Evolutionary conservation across 2,888 invertebrate genomes (phyloP).

Genomic region (Crossocerus cetratus): DNA sequence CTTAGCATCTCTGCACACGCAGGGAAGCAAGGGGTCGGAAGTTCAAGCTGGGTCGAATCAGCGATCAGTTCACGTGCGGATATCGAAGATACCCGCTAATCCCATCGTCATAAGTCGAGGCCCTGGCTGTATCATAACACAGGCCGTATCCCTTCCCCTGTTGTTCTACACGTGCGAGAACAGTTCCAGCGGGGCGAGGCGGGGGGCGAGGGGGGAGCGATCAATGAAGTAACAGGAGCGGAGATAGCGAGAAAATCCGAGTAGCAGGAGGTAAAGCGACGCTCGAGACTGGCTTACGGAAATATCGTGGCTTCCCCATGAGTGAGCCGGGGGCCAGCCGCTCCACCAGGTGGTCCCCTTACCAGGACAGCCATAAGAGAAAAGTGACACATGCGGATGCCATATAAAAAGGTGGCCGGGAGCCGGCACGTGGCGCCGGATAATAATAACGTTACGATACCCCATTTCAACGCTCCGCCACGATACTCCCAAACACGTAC

Average conservation of each 20-base stretch:
- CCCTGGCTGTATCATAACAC: too few relatives aligned
- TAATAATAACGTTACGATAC: conserved; percentile 57
- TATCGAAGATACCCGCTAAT: too few relatives aligned
- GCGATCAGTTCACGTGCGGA: too few relatives aligned
- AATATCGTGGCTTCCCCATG: conserved; percentile 45
- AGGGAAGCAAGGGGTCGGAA: too few relatives aligned
- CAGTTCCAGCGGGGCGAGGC: conserved; percentile 12
- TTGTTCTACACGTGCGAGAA: conserved; percentile 18
- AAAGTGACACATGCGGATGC: conserved; percentile 43
- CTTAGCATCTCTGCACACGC: background rate
- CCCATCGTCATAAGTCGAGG: too few relatives aligned
- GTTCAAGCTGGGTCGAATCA: too few relatives aligned
- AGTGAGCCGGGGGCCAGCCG: conserved; percentile 14
- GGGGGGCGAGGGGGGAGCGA: conserved; percentile 17
- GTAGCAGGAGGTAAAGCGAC: conserved; percentile 47
- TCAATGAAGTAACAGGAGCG: conserved; percentile 38
- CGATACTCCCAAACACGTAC: conserved; percentile 25
- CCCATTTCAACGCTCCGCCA: conserved; percentile 38
- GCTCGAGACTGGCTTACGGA: conserved; percentile 51
- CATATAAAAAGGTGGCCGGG: conserved; percentile 56
- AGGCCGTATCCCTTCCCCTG: too few relatives aligned
- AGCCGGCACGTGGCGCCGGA: conserved; percentile 51
- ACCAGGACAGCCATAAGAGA: conserved; percentile 7
- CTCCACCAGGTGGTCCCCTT: conserved; percentile 52
- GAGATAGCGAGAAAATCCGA: conserved; percentile 24